Conservation (phyloP, 2,888 invertebrate species). For the Eilema griseolum region DNA sequence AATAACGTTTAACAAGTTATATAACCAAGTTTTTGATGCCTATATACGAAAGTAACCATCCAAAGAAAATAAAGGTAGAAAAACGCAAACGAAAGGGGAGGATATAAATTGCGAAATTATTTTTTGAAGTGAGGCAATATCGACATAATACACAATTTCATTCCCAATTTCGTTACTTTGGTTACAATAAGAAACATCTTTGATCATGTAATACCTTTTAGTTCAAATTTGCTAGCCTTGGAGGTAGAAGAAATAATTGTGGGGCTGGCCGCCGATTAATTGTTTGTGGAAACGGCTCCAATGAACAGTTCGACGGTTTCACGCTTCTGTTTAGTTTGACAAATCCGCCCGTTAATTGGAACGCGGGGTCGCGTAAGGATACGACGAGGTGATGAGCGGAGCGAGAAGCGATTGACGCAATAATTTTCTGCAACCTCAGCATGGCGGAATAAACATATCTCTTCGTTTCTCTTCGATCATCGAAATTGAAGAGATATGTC, state of each 20-base stretch:
- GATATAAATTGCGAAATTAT: background rate
- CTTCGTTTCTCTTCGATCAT: too few species aligned
- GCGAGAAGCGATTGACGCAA: background rate
- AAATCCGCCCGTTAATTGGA: slow-evolving; percentile 66
- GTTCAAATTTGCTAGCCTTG: slow-evolving; percentile 33
- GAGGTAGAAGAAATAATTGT: slow-evolving; percentile 47
- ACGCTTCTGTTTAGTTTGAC: slow-evolving; percentile 66
- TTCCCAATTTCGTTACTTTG: slow-evolving; percentile 23
- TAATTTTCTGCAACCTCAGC: background rate
- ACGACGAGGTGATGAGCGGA: slow-evolving; percentile 5
- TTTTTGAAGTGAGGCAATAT: background rate
- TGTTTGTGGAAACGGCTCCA: slow-evolving; percentile 55
- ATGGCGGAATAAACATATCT: too few species aligned
- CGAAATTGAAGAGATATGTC: too few species aligned
- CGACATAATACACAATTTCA: background rate
- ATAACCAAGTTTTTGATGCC: too few species aligned
- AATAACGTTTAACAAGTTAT: too few species aligned
- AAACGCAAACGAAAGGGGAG: background rate
- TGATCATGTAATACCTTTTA: slow-evolving; percentile 30
- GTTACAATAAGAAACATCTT: slow-evolving; percentile 23
- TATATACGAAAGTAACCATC: background rate
- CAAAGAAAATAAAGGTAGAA: background rate
- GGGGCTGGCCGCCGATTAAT: slow-evolving; percentile 53
- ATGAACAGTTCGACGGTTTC: slow-evolving; percentile 51
- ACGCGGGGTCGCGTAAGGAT: slow-evolving; percentile 40